phyloP scores from a whole-genome alignment of 1,140 invertebrate species.

The Heliothis subflexa region DNA sequence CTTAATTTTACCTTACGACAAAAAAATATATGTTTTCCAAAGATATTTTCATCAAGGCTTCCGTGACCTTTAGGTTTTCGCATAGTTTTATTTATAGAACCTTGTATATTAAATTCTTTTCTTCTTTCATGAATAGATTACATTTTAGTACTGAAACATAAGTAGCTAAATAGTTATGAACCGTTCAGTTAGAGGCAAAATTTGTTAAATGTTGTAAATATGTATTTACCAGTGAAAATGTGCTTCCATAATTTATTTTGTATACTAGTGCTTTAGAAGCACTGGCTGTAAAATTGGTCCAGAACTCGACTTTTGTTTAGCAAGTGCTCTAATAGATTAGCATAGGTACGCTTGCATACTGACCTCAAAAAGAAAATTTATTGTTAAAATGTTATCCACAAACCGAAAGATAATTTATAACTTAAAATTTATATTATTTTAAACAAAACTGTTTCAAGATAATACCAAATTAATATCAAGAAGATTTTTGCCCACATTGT shows the following conservation, averaged over 20 bases:
- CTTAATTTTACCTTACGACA: too few relatives aligned
- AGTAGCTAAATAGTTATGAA: too few relatives aligned
- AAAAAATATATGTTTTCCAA: too few relatives aligned
- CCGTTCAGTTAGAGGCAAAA: too few relatives aligned
- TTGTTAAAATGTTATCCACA: slow-evolving; percentile 11
- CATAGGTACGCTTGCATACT: background rate
- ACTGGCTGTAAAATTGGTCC: slow-evolving; percentile 13
- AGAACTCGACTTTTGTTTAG: slow-evolving; percentile 23
- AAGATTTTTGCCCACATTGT: too few relatives aligned
- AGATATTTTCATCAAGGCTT: too few relatives aligned
- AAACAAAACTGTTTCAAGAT: background rate
- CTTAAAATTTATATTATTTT: background rate
- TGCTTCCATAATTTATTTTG: slow-evolving; percentile 1
- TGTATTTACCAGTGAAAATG: background rate
- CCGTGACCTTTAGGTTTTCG: too few relatives aligned
- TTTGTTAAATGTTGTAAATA: background rate
- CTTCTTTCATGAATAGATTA: too few relatives aligned
- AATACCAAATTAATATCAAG: too few relatives aligned
- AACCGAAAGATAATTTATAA: background rate
- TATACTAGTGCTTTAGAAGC: background rate
- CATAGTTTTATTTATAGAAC: too few relatives aligned
- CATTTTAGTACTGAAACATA: too few relatives aligned
- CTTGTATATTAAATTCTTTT: too few relatives aligned
- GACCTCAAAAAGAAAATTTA: slow-evolving; percentile 39
- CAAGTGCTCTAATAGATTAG: slow-evolving; percentile 21